These are phyloP conservation scores for Tenualosa ilisha DNA, from an alignment of 2,797 vertebrate species.

Conservation along the genomic window DNA sequence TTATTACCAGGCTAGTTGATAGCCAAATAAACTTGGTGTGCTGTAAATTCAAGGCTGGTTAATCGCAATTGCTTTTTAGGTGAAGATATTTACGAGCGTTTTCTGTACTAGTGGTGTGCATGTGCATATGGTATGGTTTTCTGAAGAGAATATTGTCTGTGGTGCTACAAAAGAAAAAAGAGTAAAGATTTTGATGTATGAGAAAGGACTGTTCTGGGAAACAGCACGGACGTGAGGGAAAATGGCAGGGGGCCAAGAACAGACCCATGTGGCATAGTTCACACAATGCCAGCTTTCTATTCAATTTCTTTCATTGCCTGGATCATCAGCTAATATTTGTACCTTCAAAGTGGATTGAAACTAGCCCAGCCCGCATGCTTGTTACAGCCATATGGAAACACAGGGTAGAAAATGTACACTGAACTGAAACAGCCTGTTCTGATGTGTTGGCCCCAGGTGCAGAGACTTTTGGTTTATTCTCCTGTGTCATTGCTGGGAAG, in stretches of 20 bases:
- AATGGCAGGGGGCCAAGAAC: constrained; percentile 31
- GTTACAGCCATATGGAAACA: neutral
- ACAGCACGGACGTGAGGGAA: neutral
- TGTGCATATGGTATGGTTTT: neutral
- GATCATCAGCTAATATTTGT: neutral
- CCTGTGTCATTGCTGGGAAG: constrained; percentile 89
- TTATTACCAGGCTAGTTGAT: too few species aligned
- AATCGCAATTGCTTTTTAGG: neutral
- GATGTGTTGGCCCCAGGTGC: constrained; percentile 75
- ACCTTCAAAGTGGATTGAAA: neutral
- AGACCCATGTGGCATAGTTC: constrained; percentile 35
- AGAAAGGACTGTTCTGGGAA: neutral
- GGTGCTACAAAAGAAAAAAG: neutral
- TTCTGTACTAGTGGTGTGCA: neutral
- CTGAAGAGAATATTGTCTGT: neutral
- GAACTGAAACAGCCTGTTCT: neutral
- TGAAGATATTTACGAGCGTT: neutral
- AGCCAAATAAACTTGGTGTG: too few species aligned
- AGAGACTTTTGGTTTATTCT: constrained; percentile 91
- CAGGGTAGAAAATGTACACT: neutral
- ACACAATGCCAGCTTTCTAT: neutral
- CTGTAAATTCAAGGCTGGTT: neutral
- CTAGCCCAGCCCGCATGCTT: neutral
- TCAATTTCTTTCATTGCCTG: neutral
- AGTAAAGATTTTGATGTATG: neutral